Conservation (phyloP, 2,888 invertebrate species). For the Ethmia dodecea region DNA sequence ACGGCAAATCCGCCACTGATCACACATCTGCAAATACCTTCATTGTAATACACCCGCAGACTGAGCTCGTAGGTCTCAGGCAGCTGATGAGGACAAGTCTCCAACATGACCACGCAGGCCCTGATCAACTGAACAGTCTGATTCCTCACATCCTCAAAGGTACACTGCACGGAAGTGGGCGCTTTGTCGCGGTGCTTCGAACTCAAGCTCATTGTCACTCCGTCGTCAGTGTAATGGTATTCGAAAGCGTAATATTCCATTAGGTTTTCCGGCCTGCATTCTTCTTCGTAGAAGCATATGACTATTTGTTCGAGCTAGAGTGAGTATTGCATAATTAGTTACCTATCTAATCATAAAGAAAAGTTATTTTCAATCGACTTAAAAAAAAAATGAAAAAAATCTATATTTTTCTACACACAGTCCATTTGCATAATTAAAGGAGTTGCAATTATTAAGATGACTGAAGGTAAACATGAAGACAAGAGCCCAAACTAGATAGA, state of each 20-base stretch:
- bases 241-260: constrained; percentile 56
- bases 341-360: no score
- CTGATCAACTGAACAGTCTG: constrained; percentile 38
- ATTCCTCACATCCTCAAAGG: constrained; percentile 40
- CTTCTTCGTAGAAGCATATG: constrained; percentile 57
- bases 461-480: no score
- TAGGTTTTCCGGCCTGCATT: constrained; percentile 44
- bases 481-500: no score
- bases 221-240: constrained; percentile 40
- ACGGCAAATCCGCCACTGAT: no score
- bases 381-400: no score
- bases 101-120: constrained; percentile 38
- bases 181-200: constrained; percentile 29
- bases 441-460: no score
- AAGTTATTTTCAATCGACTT: no score
- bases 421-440: no score
- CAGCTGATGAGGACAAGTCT: constrained; percentile 27
- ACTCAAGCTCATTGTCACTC: constrained; percentile 40
- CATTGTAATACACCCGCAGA: constrained; percentile 57
- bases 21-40: no score
- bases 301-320: constrained; percentile 54
- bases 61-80: constrained; percentile 40
- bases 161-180: constrained; percentile 24
- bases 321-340: no score
- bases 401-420: no score